Evolutionary conservation across 2,797 vertebrate species (phyloP), one percentile per base, ranked within the genome.

Genomic region (Phataginus tricuspis): DNA sequence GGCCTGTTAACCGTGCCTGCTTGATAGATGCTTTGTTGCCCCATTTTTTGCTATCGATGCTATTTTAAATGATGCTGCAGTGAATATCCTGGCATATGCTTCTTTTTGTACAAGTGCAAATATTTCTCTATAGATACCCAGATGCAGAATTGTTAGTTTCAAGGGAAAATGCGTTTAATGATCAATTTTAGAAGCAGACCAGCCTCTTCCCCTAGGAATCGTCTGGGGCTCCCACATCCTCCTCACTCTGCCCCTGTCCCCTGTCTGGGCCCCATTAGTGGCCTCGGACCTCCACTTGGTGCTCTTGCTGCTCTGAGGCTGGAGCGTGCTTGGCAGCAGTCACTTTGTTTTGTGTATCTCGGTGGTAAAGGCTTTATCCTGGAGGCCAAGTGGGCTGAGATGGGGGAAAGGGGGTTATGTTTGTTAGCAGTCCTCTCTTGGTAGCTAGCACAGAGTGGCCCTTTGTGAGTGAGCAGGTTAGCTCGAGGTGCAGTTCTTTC

Each of bases 221-320:
- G 55, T 19, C 57, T 18, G 9, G 31, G 18, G 45, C 12, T 72
- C 16, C 64, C 8, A 2, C 8, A 6, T 1, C 25, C 9, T 61
- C 37, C 23, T 16, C 15, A 0, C 29, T 34, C 0, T 1, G 10
- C 45, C 64, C 49, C 23, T n/a, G 23, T 3, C 4, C 51, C 23
- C n/a, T 51, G 18, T 34, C 29, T 29, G 19, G 8, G 45, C 37
- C 59, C 55, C 29, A 5, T 34, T 4, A 2, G 34, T 3, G 61
- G 10, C 51, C 59, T 31, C 19, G 21, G 37, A 4, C 37, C 51
- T 21, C 12, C 69, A 21, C 57, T 68, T 29, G 53, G 82, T 23
- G 37, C 13, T 34, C n/a, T 31, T 31, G 31, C 25, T 25, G 27
- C 57, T 39, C 61, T 39, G 13, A 82, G 55, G 34, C 31, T 10